These are phyloP conservation scores for Centrocercus urophasianus DNA, from an alignment of 2,113 vertebrate genomes.

Conservation along the genomic window DNA sequence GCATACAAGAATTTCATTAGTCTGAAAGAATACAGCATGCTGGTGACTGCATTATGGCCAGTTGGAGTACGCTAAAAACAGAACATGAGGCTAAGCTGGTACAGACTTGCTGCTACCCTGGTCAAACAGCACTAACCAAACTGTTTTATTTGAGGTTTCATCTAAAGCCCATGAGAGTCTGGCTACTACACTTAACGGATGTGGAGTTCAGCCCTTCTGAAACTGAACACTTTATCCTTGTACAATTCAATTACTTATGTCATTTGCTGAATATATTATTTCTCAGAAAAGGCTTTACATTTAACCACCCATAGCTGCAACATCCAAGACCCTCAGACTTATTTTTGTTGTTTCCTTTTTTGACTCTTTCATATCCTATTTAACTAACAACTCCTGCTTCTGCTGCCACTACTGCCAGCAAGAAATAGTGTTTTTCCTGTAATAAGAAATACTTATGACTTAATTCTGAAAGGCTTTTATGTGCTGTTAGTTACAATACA, in stretches of 20 bases:
- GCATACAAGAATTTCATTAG: background rate
- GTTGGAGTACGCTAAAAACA: background rate
- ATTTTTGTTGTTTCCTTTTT: background rate
- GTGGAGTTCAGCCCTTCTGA: background rate
- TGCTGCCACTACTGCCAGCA: background rate
- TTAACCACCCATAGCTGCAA: background rate
- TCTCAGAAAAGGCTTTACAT: background rate
- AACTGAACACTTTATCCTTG: conserved; percentile 1
- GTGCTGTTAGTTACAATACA: background rate
- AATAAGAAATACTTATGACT: background rate
- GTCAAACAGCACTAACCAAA: conserved; percentile 36
- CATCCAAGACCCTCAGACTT: background rate
- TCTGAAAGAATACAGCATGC: background rate
- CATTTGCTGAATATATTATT: background rate
- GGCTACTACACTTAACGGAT: background rate
- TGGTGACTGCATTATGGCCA: background rate
- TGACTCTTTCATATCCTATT: background rate
- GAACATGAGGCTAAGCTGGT: background rate
- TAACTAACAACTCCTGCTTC: background rate
- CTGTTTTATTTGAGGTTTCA: conserved; percentile 21
- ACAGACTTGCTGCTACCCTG: background rate
- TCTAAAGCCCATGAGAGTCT: conserved; percentile 9
- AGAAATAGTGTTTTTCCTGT: background rate
- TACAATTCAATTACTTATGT: background rate
- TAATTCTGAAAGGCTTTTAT: background rate